Conservation (phyloP, 2,888 invertebrate species). For the Phanerotoma sp. region DNA sequence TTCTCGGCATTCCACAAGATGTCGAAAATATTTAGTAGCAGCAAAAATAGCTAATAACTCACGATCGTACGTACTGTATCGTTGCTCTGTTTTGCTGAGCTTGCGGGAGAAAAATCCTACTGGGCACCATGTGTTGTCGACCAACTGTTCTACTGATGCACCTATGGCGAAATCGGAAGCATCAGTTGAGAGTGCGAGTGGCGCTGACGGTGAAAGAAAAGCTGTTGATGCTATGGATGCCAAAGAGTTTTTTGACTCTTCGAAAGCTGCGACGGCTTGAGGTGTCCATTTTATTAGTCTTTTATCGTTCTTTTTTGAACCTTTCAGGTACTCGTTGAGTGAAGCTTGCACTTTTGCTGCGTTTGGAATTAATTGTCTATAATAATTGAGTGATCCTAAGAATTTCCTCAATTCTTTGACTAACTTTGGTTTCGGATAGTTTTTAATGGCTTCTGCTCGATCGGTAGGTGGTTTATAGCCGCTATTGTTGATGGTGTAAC, state of each 20-base stretch:
- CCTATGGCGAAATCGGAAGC: slow-evolving; percentile 10
- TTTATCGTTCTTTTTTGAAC: slow-evolving; percentile 24
- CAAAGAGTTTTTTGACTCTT: too few species aligned
- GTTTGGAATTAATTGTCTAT: slow-evolving; percentile 11
- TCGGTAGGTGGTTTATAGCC: too few species aligned
- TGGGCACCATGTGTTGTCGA: neutral
- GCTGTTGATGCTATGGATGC: slow-evolving; percentile 1
- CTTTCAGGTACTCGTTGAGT: slow-evolving; percentile 13
- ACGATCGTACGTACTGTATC: neutral
- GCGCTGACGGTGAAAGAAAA: slow-evolving; percentile 9
- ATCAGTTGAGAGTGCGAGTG: slow-evolving; percentile 9
- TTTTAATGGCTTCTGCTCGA: neutral
- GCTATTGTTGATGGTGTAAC: too few species aligned
- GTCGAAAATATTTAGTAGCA: slow-evolving; percentile 25
- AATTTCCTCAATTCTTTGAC: slow-evolving; percentile 14
- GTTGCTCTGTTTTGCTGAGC: neutral
- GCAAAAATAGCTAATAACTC: slow-evolving; percentile 14
- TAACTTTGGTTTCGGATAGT: neutral
- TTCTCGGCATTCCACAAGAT: slow-evolving; percentile 21
- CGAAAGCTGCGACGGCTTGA: slow-evolving; percentile 4
- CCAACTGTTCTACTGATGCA: neutral
- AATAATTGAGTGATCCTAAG: slow-evolving; percentile 21
- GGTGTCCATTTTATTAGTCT: slow-evolving; percentile 10
- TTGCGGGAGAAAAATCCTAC: neutral
- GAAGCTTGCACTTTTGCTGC: slow-evolving; percentile 15